phyloP scores from a whole-genome alignment of 2,113 vertebrate genomes.

The Petromus typicus region DNA sequence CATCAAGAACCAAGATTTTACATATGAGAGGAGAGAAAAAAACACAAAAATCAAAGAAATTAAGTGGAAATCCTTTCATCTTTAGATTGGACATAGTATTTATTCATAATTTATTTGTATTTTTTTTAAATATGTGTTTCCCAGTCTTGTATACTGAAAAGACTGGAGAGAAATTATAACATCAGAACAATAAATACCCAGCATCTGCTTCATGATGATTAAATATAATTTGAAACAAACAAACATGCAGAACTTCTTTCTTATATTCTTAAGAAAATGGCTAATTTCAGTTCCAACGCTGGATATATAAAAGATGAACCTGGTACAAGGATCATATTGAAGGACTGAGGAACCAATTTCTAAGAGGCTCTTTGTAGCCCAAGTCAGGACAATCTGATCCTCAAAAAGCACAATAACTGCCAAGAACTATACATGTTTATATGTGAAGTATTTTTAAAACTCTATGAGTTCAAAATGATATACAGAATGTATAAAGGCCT shows the following conservation, averaged over 20 bases:
- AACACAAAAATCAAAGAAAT: conserved; percentile 48
- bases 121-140: conserved; percentile 45
- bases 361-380: background rate
- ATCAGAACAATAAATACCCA: conserved; percentile 24
- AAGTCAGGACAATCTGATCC: background rate
- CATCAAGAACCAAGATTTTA: conserved; percentile 60
- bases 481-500: conserved; percentile 31
- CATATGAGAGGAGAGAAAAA: conserved; percentile 46
- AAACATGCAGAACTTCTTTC: conserved; percentile 27
- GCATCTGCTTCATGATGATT: background rate
- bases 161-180: conserved; percentile 42
- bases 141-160: conserved; percentile 38
- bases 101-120: conserved; percentile 62
- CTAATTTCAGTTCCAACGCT: conserved; percentile 24
- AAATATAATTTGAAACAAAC: conserved; percentile 63
- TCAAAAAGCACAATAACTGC: conserved; percentile 20
- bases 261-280: conserved; percentile 47
- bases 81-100: conserved; percentile 42
- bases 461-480: conserved; percentile 1
- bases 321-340: background rate
- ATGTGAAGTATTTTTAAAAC: conserved; percentile 40
- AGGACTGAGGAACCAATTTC: conserved; percentile 4
- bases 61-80: conserved; percentile 56
- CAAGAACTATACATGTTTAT: conserved; percentile 31
- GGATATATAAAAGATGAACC: conserved; percentile 43